These are phyloP conservation scores for Orchesellides sinensis DNA, from an alignment of 2,888 invertebrate genomes.

Conservation along the genomic window DNA sequence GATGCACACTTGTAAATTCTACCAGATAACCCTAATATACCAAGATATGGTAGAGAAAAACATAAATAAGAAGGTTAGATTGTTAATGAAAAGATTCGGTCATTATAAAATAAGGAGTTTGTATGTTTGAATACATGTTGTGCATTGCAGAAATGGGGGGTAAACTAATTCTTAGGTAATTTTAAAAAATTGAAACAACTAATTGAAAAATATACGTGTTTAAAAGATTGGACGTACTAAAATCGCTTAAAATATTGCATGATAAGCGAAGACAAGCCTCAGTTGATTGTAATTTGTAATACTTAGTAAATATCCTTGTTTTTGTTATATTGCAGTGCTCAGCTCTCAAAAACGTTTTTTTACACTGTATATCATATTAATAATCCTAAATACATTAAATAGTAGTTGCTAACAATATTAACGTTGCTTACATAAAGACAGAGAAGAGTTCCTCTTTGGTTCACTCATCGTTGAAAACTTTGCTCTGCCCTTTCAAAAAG, in stretches of 20 bases:
- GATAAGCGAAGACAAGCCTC: slow-evolving; percentile 53
- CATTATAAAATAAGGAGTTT: neutral
- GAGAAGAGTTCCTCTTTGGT: slow-evolving; percentile 26
- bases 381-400: too few species aligned
- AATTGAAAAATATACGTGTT: too few species aligned
- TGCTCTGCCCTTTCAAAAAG: neutral
- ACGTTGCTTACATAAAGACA: neutral
- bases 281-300: slow-evolving; percentile 46
- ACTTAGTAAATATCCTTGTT: neutral
- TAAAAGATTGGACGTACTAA: too few species aligned
- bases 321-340: slow-evolving; percentile 32
- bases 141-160: neutral
- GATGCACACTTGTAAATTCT: neutral
- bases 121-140: neutral
- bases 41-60: too few species aligned
- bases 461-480: neutral
- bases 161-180: neutral
- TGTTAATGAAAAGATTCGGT: neutral
- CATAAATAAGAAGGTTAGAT: too few species aligned
- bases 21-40: neutral
- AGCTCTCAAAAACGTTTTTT: neutral
- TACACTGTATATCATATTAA: too few species aligned
- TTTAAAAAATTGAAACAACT: neutral
- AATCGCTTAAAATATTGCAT: too few species aligned
- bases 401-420: neutral